These are phyloP conservation scores for Eurosta solidaginis DNA, from an alignment of 1,140 invertebrate genomes.

Conservation along the genomic window DNA sequence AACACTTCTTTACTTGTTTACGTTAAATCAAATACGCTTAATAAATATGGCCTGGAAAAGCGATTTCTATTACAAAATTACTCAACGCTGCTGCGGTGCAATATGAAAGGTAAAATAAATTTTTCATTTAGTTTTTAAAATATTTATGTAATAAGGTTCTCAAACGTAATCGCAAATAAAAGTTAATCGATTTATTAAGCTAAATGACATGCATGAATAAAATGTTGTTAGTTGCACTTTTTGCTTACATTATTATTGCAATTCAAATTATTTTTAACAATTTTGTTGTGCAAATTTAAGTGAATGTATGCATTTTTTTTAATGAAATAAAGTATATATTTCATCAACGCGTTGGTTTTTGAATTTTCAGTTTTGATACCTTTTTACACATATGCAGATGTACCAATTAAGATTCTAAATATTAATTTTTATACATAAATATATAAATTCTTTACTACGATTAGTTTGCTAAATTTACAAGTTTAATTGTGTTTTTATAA, in stretches of 20 bases:
- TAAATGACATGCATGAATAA: not conserved
- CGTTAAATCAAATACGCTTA: conserved; percentile 4
- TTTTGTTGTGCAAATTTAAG: too few species aligned
- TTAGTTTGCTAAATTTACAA: not conserved
- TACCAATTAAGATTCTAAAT: not conserved
- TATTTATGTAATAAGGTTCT: too few species aligned
- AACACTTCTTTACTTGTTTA: too few species aligned
- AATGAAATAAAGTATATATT: too few species aligned
- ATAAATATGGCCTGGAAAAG: conserved; percentile 28
- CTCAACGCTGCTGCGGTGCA: not conserved
- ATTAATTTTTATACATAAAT: not conserved
- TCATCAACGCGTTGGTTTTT: too few species aligned
- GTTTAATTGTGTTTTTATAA: not conserved
- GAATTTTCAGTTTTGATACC: not conserved
- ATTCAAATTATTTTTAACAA: too few species aligned
- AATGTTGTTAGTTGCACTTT: too few species aligned
- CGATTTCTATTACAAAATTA: not conserved
- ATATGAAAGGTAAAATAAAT: not conserved
- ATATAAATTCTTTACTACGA: not conserved
- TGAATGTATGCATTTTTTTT: not conserved
- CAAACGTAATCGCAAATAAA: too few species aligned
- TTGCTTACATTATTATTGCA: too few species aligned
- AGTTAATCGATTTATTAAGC: not conserved
- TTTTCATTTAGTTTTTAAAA: too few species aligned
- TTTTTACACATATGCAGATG: not conserved